Evolutionary conservation across 2,113 vertebrate species (phyloP), one percentile per base, ranked within the genome.

Genomic region (Actinemys pallida): DNA sequence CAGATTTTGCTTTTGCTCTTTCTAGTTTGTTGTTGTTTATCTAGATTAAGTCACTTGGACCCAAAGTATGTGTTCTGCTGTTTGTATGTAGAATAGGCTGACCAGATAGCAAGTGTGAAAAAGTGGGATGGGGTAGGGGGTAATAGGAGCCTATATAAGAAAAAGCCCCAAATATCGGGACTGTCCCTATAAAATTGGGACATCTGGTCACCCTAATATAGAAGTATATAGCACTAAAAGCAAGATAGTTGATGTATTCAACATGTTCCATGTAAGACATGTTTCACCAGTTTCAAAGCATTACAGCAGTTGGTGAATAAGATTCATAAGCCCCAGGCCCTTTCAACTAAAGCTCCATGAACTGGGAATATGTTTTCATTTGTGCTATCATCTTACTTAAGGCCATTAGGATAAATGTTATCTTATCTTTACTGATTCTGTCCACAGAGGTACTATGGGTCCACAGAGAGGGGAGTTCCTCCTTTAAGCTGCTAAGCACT

Each of bases 361-460:
- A 59, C 9, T 45, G 16, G 39, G 17, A 45, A 54, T 39, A 42
- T 57, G 39, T 45, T 83, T 31, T 59, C 39, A 20, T 59, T 59
- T 2, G 8, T 59, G 24, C 8, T 29, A 57, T 57, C 13, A 2
- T 42, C 16, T 57, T 5, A 14, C 54, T 83, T 83, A 29, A 59
- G 19, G 56, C 9, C 25, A 19, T 27, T 57, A 59, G 27, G 39
- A 56, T 57, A 83, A 42, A 5, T 47, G 39, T 83, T 54, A 54
- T 79, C 42, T 19, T 31, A 27, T 49, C 12, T 42, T 57, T 4
- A 52, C 1, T 69, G 5, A 8, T 17, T 65, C n/a, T 39, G 90
- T 6, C 2, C 20, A 54, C 10, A 35, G 13, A 0, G 0, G 3
- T 6, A 1, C 2, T 39, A 2, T 19, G 52, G 29, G 0, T 39